These are phyloP conservation scores for Acronicta leporina DNA, from an alignment of 2,888 invertebrate species.

Conservation along the genomic window DNA sequence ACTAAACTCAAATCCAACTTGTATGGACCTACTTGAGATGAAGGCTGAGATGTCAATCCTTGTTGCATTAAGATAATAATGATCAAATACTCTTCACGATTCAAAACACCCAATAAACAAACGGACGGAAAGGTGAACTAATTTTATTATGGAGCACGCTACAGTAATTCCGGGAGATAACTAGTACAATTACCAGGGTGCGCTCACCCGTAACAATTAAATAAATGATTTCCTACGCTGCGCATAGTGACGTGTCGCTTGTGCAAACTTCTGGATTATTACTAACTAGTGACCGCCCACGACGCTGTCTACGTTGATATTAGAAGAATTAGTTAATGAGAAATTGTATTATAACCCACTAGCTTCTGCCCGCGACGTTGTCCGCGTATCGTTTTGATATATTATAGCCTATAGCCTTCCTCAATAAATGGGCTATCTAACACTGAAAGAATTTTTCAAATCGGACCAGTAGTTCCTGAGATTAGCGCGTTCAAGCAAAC, in stretches of 20 bases:
- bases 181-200: constrained; percentile 4
- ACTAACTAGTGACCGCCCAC: neutral
- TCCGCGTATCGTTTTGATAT: too few relatives aligned
- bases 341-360: too few relatives aligned
- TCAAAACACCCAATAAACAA: neutral
- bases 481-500: too few relatives aligned
- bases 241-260: neutral
- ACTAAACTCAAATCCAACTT: too few relatives aligned
- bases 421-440: too few relatives aligned
- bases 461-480: too few relatives aligned
- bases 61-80: neutral
- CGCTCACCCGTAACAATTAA: constrained; percentile 6
- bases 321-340: neutral
- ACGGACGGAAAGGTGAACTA: neutral
- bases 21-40: too few relatives aligned
- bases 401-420: too few relatives aligned
- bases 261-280: neutral
- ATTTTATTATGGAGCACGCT: constrained; percentile 1
- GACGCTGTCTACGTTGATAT: neutral
- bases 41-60: too few relatives aligned
- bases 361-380: too few relatives aligned
- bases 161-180: neutral
- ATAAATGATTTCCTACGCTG: constrained; percentile 1
- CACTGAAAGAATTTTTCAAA: too few relatives aligned
- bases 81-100: neutral